Base-by-base conservation (phyloP, 2,797 vertebrate genomes). In the Nasua narica region DNA sequence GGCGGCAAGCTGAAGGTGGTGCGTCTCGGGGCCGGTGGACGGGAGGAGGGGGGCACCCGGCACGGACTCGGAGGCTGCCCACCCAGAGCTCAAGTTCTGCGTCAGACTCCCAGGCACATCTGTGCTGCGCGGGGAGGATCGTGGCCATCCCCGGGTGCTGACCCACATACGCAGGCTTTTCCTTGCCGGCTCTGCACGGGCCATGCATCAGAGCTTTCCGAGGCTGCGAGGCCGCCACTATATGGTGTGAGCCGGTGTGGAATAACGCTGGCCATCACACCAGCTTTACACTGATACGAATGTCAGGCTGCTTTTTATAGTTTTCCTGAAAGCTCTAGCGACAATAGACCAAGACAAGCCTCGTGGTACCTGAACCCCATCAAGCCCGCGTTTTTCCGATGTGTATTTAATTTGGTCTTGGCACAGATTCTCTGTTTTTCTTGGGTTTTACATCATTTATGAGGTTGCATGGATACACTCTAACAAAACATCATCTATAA, bases 401-500 rank as follows among this genome's bases (percentile, higher is more conserved):
- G 90, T 15, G 37, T 89, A 91, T 95, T 93, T 89, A 91, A 95
- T 95, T 94, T 88, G 78, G 56, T 90, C 96, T 97, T 98, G 98
- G 98, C 97, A 60, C 40, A n/a, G 58, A 21, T 9, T 83, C 54
- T 90, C n/a, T 98, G 95, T 96, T 97, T 98, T 98, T 94, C 96
- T 98, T 97, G 91, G 95, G 96, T 90, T 97, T 97, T 92, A 90
- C 96, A 96, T 97, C 97, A 97, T 97, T 95, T 96, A 86, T 90
- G 95, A 97, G 96, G 97, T 98, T 98, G 98, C 97, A 48, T 96
- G 97, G 97, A 96, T 96, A 98, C 98, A 78, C 93, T 91, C 95
- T 98, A 98, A 97, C 96, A 98, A 98, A 98, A 98, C 97, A 98
- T 90, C 96, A 96, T 98, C 92, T 91, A 70, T 97, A 98, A 97